Evolutionary conservation across 2,797 vertebrate species (phyloP).

Genomic region (Chaetophractus vellerosus): DNA sequence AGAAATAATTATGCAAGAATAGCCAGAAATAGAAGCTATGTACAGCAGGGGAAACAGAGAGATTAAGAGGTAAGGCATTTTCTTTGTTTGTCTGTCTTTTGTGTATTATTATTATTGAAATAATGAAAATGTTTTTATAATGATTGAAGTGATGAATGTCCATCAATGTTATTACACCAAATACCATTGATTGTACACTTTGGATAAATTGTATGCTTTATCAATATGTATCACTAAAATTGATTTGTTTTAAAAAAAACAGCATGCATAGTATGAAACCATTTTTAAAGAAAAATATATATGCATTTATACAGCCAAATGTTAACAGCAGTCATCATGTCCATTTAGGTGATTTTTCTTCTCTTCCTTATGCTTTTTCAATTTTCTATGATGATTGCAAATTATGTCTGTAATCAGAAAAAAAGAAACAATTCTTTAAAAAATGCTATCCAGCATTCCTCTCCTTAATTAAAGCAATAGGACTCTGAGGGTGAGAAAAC

Average conservation of each 20-base stretch:
- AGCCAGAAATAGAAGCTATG: too few species aligned
- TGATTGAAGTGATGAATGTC: too few species aligned
- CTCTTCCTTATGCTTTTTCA: background rate
- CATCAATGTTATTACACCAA: too few species aligned
- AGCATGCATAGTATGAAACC: background rate
- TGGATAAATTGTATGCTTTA: too few species aligned
- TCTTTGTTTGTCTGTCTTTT: too few species aligned
- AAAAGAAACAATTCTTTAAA: background rate
- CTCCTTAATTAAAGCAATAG: background rate
- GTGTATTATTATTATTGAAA: too few species aligned
- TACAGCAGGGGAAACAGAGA: too few species aligned
- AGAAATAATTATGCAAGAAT: too few species aligned
- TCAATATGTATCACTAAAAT: too few species aligned
- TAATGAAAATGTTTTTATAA: too few species aligned
- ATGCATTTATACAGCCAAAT: background rate
- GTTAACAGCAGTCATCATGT: background rate
- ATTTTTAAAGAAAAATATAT: constrained; percentile 36
- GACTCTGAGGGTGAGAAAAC: background rate
- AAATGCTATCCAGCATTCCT: background rate
- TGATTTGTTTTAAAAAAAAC: background rate
- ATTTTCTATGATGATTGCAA: background rate
- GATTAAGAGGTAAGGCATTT: too few species aligned
- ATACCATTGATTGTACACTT: too few species aligned
- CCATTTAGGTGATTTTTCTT: background rate
- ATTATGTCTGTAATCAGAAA: constrained; percentile 28